phyloP scores from a whole-genome alignment of 2,797 vertebrate genomes.

The Synanceia verrucosa region DNA sequence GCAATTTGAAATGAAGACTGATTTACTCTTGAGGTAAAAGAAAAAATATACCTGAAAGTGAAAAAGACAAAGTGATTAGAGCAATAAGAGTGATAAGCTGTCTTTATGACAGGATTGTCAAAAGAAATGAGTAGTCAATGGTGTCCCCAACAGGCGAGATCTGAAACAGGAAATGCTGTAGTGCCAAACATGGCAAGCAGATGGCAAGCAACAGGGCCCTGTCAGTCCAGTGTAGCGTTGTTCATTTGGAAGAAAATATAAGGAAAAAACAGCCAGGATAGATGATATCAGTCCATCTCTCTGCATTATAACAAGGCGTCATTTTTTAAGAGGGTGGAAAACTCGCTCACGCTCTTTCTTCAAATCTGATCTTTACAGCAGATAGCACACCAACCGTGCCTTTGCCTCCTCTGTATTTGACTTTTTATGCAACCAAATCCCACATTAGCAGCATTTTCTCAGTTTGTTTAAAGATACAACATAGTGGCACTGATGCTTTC shows the following conservation, averaged over 20 bases:
- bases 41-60: background rate
- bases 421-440: conserved; percentile 57
- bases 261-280: conserved; percentile 34
- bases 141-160: conserved; percentile 49
- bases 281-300: conserved; percentile 74
- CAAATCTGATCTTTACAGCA: conserved; percentile 38
- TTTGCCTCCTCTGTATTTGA: conserved; percentile 54
- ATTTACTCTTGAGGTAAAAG: conserved; percentile 2
- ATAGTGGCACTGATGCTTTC: conserved; percentile 15
- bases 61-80: conserved; percentile 15
- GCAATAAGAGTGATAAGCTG: conserved; percentile 15
- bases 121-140: conserved; percentile 50
- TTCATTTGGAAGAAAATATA: conserved; percentile 53
- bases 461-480: conserved; percentile 12
- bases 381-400: conserved; percentile 37
- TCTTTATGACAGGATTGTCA: conserved; percentile 20
- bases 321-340: conserved; percentile 61
- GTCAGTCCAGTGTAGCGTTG: conserved; percentile 60
- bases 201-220: conserved; percentile 72
- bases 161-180: conserved; percentile 52
- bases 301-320: conserved; percentile 61
- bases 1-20: conserved; percentile 14
- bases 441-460: conserved; percentile 30
- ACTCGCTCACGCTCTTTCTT: conserved; percentile 48
- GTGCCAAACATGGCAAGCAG: conserved; percentile 70